These are phyloP conservation scores for Mormyrus proboscirostris DNA, from an alignment of 2,797 vertebrate genomes.

Conservation along the genomic window DNA sequence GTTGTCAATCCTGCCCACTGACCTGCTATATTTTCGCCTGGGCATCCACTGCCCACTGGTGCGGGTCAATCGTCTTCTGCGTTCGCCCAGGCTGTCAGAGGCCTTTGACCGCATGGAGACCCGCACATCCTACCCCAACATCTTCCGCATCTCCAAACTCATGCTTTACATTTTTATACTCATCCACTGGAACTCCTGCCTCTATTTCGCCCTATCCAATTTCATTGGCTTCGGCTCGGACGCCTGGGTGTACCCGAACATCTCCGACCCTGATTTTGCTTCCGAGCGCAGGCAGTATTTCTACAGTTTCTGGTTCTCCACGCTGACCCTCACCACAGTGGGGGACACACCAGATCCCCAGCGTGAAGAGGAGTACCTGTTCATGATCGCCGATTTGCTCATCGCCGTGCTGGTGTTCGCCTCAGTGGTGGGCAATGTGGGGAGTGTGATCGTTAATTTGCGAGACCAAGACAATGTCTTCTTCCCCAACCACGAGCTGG, in stretches of 20 bases:
- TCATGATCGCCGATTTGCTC: constrained; percentile 76
- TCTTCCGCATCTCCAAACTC: constrained; percentile 79
- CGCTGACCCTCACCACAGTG: constrained; percentile 78
- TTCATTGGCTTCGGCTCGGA: constrained; percentile 75
- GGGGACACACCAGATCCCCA: constrained; percentile 70
- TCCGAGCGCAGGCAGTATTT: constrained; percentile 73
- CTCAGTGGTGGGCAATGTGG: constrained; percentile 78
- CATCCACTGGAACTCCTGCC: constrained; percentile 84
- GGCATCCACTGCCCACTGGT: constrained; percentile 59
- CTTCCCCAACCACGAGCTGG: constrained; percentile 76
- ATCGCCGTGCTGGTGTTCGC: constrained; percentile 87
- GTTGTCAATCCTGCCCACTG: constrained; percentile 70
- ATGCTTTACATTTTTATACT: constrained; percentile 79
- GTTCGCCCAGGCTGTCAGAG: constrained; percentile 64
- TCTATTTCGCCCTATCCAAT: constrained; percentile 81
- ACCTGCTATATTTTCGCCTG: constrained; percentile 68
- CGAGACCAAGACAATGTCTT: constrained; percentile 70
- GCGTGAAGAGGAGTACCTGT: constrained; percentile 75
- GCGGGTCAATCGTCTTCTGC: constrained; percentile 79
- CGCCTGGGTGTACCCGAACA: constrained; percentile 81
- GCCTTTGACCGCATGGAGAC: constrained; percentile 82
- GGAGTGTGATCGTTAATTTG: constrained; percentile 70
- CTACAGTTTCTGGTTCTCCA: constrained; percentile 87
- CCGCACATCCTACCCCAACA: constrained; percentile 72
- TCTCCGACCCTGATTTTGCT: constrained; percentile 49